phyloP scores from a whole-genome alignment of 2,888 invertebrate species.

The Agriopis marginaria region DNA sequence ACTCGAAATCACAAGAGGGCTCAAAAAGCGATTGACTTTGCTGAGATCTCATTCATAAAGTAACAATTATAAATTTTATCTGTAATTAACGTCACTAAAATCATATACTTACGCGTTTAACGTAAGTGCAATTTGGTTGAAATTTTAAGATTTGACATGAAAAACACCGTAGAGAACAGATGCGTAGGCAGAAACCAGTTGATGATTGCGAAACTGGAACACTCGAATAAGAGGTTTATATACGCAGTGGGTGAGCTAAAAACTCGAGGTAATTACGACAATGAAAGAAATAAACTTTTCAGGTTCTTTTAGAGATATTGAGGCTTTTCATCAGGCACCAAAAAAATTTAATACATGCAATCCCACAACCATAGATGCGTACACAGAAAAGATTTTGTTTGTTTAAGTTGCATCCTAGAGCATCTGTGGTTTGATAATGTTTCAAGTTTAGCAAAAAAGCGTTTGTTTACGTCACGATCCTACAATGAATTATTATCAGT shows the following conservation, averaged over 20 bases:
- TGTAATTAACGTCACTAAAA: background rate
- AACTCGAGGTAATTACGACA: background rate
- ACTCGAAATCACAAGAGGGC: conserved; percentile 45
- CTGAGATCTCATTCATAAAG: conserved; percentile 44
- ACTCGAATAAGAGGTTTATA: conserved; percentile 14
- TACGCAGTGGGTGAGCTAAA: conserved; percentile 2
- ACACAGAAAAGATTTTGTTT: too few species aligned
- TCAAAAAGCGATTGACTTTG: conserved; percentile 52
- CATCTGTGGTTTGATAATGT: too few species aligned
- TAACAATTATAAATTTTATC: conserved; percentile 36
- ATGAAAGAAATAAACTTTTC: background rate
- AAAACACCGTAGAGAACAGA: conserved; percentile 2
- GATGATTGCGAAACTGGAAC: conserved; percentile 5
- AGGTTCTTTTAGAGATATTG: too few species aligned
- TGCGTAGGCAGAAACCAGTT: conserved; percentile 14
- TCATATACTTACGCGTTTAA: background rate
- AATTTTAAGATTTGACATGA: conserved; percentile 1
- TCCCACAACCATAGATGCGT: too few species aligned
- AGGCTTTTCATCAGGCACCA: too few species aligned
- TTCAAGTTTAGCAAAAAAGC: too few species aligned
- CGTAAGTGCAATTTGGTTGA: background rate
- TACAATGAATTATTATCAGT: too few species aligned
- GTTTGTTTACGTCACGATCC: too few species aligned
- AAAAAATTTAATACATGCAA: too few species aligned
- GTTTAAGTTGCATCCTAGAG: too few species aligned